A percentile compares a stretch with the other conserved stretches of the same genome.
These are phyloP conservation scores for Rhadina sibilatrix DNA, from an alignment of 2,113 vertebrate genomes.

Conservation along the genomic window DNA sequence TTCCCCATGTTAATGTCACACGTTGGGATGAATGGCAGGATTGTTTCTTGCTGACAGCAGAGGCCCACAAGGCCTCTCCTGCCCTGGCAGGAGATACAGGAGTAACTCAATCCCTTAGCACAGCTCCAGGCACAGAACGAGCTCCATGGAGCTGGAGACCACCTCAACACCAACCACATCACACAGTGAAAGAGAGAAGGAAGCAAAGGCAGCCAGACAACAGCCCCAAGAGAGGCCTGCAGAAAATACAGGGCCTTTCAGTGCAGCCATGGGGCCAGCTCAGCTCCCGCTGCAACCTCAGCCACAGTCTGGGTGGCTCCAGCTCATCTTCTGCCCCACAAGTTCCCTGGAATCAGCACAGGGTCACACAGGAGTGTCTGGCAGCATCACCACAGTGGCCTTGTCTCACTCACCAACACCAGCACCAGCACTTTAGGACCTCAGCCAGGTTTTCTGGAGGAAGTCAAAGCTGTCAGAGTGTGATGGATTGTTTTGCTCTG, in stretches of 20 bases:
- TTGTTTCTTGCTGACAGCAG: not conserved
- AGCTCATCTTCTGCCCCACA: accelerated
- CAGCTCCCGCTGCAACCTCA: not conserved
- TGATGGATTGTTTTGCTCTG: not conserved
- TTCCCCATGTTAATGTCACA: not conserved
- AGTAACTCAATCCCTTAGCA: not conserved
- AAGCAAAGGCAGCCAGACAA: not conserved
- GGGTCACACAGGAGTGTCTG: not conserved
- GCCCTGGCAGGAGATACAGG: not conserved
- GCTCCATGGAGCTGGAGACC: not conserved
- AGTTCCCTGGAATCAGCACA: not conserved
- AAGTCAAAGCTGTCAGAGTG: not conserved
- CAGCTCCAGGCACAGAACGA: not conserved
- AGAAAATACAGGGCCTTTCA: not conserved
- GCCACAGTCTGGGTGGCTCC: not conserved
- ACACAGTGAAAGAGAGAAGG: not conserved
- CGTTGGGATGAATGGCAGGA: not conserved
- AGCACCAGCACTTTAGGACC: not conserved
- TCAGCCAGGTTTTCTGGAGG: not conserved
- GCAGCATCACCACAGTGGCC: not conserved
- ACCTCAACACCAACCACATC: not conserved
- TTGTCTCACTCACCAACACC: not conserved
- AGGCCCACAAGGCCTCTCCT: not conserved
- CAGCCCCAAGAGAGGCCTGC: not conserved
- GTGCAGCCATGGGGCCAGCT: not conserved